Conservation (phyloP, 2,888 invertebrate species). For the Drymonia ruficornis region DNA sequence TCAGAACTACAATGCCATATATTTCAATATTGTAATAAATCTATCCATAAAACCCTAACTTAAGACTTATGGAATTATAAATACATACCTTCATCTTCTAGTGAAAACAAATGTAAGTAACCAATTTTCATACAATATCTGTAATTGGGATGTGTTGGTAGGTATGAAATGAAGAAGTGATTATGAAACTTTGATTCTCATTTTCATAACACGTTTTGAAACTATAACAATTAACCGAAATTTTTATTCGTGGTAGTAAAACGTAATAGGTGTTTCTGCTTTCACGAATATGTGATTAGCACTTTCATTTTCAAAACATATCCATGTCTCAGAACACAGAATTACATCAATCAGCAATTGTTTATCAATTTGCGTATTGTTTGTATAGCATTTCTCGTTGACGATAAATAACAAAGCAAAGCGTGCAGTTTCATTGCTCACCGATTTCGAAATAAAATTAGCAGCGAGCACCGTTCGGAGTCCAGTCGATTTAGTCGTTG, state of each 20-base stretch:
- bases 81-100: not conserved
- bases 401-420: not conserved
- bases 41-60: not conserved
- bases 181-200: not conserved
- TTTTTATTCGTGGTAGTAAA: not conserved
- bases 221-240: not conserved
- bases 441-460: conserved; percentile 12
- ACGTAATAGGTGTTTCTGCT: conserved; percentile 5
- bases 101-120: too few species aligned
- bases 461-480: conserved; percentile 9
- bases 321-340: conserved; percentile 6
- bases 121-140: too few species aligned
- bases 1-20: conserved; percentile 9
- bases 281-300: conserved; percentile 4
- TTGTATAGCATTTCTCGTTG: conserved; percentile 4
- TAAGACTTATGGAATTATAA: not conserved
- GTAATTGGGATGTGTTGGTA: too few species aligned
- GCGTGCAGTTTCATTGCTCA: conserved; percentile 3
- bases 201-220: not conserved
- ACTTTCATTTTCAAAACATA: conserved; percentile 6
- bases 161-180: not conserved
- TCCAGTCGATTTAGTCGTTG: conserved; percentile 22
- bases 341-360: conserved; percentile 11
- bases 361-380: conserved; percentile 16
- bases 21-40: conserved; percentile 2